These are phyloP conservation scores for Trichonephila clavipes DNA, from an alignment of 1,140 invertebrate genomes.

Conservation along the genomic window DNA sequence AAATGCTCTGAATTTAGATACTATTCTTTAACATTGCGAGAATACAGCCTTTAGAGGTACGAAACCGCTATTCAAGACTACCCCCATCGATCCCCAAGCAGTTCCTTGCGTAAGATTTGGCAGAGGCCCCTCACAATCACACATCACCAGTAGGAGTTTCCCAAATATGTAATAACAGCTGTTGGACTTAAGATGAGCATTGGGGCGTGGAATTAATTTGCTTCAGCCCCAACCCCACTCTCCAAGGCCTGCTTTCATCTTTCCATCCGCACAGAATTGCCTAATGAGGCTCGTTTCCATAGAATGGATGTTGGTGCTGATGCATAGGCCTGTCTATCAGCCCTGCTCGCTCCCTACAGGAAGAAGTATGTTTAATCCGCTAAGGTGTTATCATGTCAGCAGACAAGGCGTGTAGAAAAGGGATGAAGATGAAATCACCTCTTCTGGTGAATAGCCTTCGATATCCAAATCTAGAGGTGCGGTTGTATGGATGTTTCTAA, in stretches of 20 bases:
- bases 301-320: constrained; percentile 10
- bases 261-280: background rate
- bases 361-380: background rate
- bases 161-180: constrained; percentile 60
- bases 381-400: background rate
- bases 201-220: constrained; percentile 59
- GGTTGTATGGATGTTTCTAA: too few relatives aligned
- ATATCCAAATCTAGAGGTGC: background rate
- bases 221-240: background rate
- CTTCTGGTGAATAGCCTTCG: background rate
- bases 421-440: too few relatives aligned
- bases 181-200: constrained; percentile 51
- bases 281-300: constrained; percentile 48
- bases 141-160: constrained; percentile 24
- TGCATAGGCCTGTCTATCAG: constrained; percentile 9
- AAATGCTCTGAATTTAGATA: too few relatives aligned
- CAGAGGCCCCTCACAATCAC: background rate
- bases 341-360: background rate
- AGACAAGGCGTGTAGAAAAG: too few relatives aligned
- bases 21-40: too few relatives aligned
- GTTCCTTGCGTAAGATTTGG: background rate
- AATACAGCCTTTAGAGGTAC: background rate
- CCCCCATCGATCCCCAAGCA: background rate
- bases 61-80: background rate
- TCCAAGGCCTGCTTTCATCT: constrained; percentile 8